Evolutionary conservation across 2,797 vertebrate genomes (phyloP).

Genomic region (Dryobates pubescens): DNA sequence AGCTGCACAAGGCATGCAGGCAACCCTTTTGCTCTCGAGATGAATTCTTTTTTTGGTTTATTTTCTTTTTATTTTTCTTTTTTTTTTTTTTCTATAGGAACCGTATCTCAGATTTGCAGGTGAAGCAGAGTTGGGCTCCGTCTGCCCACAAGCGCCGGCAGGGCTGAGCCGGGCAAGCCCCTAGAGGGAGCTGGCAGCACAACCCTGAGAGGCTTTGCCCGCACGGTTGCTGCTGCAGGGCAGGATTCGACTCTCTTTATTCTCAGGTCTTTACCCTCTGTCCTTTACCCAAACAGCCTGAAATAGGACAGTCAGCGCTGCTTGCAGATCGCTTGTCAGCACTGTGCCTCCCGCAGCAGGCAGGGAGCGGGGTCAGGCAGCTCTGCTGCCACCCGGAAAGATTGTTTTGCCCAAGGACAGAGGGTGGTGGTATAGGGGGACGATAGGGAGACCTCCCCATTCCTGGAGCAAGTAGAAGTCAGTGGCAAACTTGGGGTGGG

Average conservation of each 20-base stretch:
- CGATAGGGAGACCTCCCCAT: accelerated
- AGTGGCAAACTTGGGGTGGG: not conserved
- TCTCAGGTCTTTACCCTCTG: not conserved
- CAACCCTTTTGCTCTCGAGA: not conserved
- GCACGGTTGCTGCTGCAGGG: not conserved
- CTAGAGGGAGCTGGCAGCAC: conserved; percentile 60
- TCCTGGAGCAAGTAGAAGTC: not conserved
- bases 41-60: not conserved
- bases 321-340: not conserved
- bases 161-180: not conserved
- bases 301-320: not conserved
- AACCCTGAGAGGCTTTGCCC: not conserved
- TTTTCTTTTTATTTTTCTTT: no score
- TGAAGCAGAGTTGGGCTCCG: not conserved
- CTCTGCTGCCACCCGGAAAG: not conserved
- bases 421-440: no score
- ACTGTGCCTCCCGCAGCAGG: not conserved
- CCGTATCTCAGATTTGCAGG: not conserved
- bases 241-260: not conserved
- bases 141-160: not conserved
- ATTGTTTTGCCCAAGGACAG: accelerated
- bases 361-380: not conserved
- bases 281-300: not conserved
- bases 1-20: conserved; percentile 24
- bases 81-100: no score